Evolutionary conservation across 2,797 vertebrate species (phyloP).

Genomic region (Eidolon dupreanum): DNA sequence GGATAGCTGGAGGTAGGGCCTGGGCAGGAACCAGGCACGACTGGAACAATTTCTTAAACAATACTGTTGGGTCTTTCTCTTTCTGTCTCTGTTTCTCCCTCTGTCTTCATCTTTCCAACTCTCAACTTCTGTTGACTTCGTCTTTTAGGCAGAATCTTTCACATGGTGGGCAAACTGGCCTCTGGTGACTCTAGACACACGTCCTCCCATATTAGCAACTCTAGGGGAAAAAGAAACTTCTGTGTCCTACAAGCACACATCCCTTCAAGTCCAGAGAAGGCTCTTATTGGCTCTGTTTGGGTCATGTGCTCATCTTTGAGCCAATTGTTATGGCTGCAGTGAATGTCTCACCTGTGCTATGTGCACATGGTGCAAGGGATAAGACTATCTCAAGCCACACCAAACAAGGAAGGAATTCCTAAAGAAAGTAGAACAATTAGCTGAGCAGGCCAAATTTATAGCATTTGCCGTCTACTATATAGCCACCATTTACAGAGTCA

Average conservation of each 20-base stretch:
- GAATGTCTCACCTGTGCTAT: background rate
- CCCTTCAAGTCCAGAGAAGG: background rate
- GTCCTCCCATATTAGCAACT: background rate
- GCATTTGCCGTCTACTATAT: background rate
- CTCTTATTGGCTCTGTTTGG: background rate
- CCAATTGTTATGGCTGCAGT: background rate
- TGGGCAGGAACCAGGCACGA: background rate
- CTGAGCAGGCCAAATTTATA: background rate
- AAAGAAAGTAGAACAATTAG: background rate
- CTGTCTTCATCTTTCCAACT: background rate
- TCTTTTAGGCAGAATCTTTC: background rate
- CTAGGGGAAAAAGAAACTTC: background rate
- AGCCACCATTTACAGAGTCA: background rate
- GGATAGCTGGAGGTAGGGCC: background rate
- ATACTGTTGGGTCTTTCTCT: background rate
- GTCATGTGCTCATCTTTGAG: background rate
- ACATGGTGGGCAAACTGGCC: background rate
- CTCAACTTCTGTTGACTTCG: background rate
- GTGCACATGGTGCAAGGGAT: background rate
- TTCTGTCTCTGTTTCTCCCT: background rate
- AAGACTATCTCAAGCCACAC: background rate
- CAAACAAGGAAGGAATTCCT: background rate
- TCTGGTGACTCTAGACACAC: background rate
- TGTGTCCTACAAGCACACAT: background rate
- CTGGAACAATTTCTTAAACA: background rate